A percentile compares a stretch with the other conserved stretches of the same genome.
Evolutionary conservation across 1,140 invertebrate species (phyloP).

Genomic region (Notospermus geniculatus): DNA sequence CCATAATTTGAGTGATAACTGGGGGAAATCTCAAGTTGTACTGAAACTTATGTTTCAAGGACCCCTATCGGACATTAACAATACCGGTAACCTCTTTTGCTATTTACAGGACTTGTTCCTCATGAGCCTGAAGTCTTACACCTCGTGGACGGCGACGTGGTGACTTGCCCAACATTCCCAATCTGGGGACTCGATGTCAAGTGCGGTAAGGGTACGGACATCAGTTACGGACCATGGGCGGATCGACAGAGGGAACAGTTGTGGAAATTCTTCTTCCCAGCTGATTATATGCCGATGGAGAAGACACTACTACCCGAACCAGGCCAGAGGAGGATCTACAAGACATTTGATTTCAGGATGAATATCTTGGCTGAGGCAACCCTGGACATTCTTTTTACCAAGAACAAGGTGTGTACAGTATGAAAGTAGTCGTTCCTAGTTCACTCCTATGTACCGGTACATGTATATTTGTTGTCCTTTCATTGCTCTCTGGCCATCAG

Average conservation of each 20-base stretch:
- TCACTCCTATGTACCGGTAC: no score
- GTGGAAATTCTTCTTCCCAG: conserved; percentile 94
- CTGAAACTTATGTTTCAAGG: no score
- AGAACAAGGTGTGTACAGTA: conserved; percentile 69
- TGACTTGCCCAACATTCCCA: conserved; percentile 80
- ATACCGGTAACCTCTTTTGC: no score
- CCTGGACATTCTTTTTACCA: conserved; percentile 93
- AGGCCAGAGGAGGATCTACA: conserved; percentile 82
- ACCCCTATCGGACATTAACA: no score
- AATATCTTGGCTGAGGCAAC: conserved; percentile 88
- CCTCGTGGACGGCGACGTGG: conserved; percentile 87
- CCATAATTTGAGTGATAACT: no score
- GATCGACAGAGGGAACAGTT: conserved; percentile 93
- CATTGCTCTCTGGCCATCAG: no score
- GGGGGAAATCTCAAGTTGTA: no score
- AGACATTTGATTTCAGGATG: conserved; percentile 88
- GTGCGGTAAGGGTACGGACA: conserved; percentile 94
- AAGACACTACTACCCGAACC: conserved; percentile 57
- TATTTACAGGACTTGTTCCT: conserved; percentile 71
- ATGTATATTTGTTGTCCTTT: neutral
- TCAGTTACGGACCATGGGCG: conserved; percentile 97
- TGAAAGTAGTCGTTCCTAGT: conserved; percentile 13
- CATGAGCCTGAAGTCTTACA: conserved; percentile 86
- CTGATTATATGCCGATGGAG: conserved; percentile 52
- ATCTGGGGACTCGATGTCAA: conserved; percentile 95